Percentiles rank a stretch among this genome's conserved stretches.
Conservation (phyloP, 1,140 invertebrate genomes). For the Anthonomus grandis region DNA sequence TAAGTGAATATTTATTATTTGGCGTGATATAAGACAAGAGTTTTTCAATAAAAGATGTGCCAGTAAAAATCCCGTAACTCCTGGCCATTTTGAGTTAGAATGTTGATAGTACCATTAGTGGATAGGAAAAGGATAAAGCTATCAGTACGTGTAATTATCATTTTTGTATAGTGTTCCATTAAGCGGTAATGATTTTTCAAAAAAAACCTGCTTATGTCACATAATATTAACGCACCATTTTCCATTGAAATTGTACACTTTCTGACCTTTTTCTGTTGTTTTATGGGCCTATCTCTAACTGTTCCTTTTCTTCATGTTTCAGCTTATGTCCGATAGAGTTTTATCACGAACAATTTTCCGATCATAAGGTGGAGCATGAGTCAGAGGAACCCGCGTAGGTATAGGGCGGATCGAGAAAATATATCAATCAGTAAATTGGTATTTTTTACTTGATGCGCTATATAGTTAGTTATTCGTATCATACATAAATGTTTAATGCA, state of each 20-base stretch:
- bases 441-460: neutral
- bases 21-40: no score
- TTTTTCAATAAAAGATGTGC: no score
- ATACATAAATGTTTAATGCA: neutral
- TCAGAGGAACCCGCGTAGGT: conserved; percentile 31
- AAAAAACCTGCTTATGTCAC: neutral
- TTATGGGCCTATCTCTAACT: no score
- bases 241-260: no score
- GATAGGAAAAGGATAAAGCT: no score
- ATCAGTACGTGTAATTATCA: no score
- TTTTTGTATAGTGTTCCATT: neutral
- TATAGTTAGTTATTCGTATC: no score
- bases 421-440: neutral
- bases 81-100: no score
- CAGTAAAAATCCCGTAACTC: no score
- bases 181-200: neutral
- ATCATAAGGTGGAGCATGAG: conserved; percentile 33
- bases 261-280: neutral
- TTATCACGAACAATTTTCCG: conserved; percentile 36
- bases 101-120: no score
- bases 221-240: no score
- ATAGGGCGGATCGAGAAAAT: conserved; percentile 3
- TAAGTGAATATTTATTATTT: no score
- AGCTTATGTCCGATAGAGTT: conserved; percentile 38
- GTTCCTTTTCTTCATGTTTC: conserved; percentile 24